Evolutionary conservation across 1,140 invertebrate genomes (phyloP).

Genomic region (Philopotamus ludificatus): DNA sequence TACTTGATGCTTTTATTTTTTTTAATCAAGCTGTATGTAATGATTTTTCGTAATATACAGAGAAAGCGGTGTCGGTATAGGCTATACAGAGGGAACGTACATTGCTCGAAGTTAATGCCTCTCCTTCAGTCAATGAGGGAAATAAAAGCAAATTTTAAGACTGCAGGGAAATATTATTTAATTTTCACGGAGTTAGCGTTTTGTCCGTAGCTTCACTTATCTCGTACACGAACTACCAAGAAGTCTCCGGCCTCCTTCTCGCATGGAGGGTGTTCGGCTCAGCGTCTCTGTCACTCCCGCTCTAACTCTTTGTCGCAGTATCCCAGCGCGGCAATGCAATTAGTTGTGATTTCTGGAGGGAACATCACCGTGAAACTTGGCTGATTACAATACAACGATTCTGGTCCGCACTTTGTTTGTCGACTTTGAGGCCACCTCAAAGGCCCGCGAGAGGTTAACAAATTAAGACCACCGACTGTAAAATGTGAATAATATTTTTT

Average conservation of each 20-base stretch:
- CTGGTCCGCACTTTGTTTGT: neutral
- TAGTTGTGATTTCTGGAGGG: slow-evolving; percentile 14
- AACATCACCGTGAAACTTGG: neutral
- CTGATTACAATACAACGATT: slow-evolving; percentile 10
- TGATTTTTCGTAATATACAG: too few relatives aligned
- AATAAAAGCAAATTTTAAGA: neutral
- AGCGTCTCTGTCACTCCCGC: neutral
- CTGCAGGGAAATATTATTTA: neutral
- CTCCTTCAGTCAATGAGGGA: neutral
- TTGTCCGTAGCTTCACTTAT: neutral
- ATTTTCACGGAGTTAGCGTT: neutral
- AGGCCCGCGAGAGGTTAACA: too few relatives aligned
- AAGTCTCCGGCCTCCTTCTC: neutral
- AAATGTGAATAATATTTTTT: too few relatives aligned
- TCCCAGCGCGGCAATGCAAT: neutral
- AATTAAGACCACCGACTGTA: too few relatives aligned
- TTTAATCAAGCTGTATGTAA: too few relatives aligned
- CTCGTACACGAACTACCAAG: neutral
- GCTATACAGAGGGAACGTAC: too few relatives aligned
- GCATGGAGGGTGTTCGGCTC: neutral
- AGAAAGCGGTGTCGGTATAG: too few relatives aligned
- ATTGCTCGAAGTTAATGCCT: too few relatives aligned
- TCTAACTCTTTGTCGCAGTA: neutral
- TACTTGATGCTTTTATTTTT: too few relatives aligned
- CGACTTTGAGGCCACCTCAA: too few relatives aligned